Evolutionary conservation across 2,888 invertebrate species (phyloP), one percentile per base, ranked within the genome.

Genomic region (Latrodectus hesperus): DNA sequence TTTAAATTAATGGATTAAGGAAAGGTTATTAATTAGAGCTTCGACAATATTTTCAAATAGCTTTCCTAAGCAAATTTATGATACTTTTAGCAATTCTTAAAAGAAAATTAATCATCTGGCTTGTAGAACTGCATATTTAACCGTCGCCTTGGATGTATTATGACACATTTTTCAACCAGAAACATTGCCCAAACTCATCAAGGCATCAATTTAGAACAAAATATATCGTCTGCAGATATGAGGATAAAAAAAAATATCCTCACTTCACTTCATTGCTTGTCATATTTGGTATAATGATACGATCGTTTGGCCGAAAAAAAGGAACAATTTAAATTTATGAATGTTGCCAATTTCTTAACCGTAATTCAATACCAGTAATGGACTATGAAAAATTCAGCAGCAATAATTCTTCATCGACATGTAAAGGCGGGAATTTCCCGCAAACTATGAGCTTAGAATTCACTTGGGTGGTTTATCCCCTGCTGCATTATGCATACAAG

Each of bases 341-440:
- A 11, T 53, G 49, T 65, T 38, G 82, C 67, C 38, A 68, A 82
- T 82, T 75, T 82, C 75, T 51, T n/a, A 68, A 70, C 74, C 82
- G 75, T 74, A 68, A 78, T 60, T 84, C 72, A 84, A 78, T 78
- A 14, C 49, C 17, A 38, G 73, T 79, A 78, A 84, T 84, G 74
- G 74, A 49, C 78, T 73, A 84, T 84, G 84, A 84, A 84, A 84
- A 79, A 84, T 84, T 84, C 84, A 84, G 73, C 60, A 73, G 60
- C 17, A 67, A 68, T 84, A 83, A 83, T 71, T 83, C 76, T 76
- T 76, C 12, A 64, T 38, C 49, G n/a, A 70, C n/a, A 52, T 67
- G 67, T 9, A 22, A 75, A 38, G 75, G 75, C 60, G 26, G 82
- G 82, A 75, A 82, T 82, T 75, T 75, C 73, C n/a, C n/a, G 67